These are phyloP conservation scores for Homalodisca vitripennis DNA, from an alignment of 1,140 invertebrate species.

Conservation along the genomic window DNA sequence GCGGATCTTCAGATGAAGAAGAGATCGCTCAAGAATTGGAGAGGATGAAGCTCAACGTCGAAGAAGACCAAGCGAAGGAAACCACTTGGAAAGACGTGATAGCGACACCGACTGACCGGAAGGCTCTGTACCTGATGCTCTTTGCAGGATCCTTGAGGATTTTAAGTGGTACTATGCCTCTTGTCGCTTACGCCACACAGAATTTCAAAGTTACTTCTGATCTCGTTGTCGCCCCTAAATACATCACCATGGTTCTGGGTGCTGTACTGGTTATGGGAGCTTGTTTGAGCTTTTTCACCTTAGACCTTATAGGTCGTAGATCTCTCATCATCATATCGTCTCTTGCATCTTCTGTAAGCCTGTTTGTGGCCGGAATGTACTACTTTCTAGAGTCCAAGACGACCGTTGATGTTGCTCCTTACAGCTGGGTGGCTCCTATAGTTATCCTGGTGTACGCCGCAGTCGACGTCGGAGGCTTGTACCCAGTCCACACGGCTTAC, in stretches of 20 bases:
- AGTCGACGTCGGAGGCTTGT: constrained; percentile 65
- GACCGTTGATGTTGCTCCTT: constrained; percentile 48
- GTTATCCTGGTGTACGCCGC: constrained; percentile 67
- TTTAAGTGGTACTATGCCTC: constrained; percentile 69
- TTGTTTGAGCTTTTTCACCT: constrained; percentile 59
- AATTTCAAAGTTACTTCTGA: constrained; percentile 60
- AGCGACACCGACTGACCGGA: constrained; percentile 56
- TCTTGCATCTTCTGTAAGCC: constrained; percentile 42
- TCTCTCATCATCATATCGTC: constrained; percentile 55
- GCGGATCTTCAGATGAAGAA: constrained; percentile 49
- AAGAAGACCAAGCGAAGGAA: constrained; percentile 39
- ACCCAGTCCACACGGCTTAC: constrained; percentile 68
- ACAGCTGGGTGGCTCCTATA: constrained; percentile 61
- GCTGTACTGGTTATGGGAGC: constrained; percentile 64
- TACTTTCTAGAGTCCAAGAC: constrained; percentile 61
- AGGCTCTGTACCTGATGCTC: constrained; percentile 62
- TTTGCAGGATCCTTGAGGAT: constrained; percentile 71
- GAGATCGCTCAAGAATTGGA: constrained; percentile 46
- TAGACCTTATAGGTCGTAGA: constrained; percentile 70
- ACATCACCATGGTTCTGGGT: constrained; percentile 64
- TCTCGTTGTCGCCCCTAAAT: constrained; percentile 50
- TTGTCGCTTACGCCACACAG: constrained; percentile 72
- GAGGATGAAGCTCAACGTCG: constrained; percentile 32
- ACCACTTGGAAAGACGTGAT: constrained; percentile 53
- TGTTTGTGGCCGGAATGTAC: constrained; percentile 49